These are phyloP conservation scores for Dipodomys spectabilis DNA, from an alignment of 2,113 vertebrate species.

Conservation along the genomic window DNA sequence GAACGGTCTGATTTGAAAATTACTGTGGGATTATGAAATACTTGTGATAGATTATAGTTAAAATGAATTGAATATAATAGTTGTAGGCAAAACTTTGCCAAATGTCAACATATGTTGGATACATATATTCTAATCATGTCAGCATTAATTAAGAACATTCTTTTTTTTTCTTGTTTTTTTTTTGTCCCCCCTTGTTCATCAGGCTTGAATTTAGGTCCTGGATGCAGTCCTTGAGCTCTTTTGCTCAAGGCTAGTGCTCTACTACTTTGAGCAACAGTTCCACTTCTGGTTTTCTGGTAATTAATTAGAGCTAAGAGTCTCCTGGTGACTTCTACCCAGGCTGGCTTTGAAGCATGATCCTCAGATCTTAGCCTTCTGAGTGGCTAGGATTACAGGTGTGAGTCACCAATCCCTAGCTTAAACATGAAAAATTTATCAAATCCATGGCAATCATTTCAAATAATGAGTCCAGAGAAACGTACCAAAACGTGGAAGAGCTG, in stretches of 20 bases:
- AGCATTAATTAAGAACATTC: conserved; percentile 4
- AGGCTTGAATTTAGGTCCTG: too few species aligned
- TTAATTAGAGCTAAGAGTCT: too few species aligned
- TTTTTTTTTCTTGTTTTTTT: too few species aligned
- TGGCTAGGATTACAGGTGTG: too few species aligned
- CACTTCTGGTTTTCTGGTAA: too few species aligned
- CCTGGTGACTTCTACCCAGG: too few species aligned
- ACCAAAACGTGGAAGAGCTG: background rate
- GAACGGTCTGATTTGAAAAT: background rate
- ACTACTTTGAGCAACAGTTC: too few species aligned
- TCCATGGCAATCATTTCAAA: conserved; percentile 43
- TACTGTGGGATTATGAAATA: background rate
- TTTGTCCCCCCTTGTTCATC: too few species aligned
- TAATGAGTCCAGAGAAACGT: background rate
- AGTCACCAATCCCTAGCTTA: background rate
- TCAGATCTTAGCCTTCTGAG: too few species aligned
- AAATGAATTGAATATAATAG: background rate
- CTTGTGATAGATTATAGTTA: background rate
- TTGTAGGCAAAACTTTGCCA: conserved; percentile 4
- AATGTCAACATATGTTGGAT: background rate
- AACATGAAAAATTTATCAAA: background rate
- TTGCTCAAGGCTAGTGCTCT: too few species aligned
- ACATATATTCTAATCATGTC: conserved; percentile 6
- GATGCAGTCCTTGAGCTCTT: too few species aligned
- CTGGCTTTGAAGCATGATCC: too few species aligned